Evolutionary conservation across 2,113 vertebrate genomes (phyloP), one percentile per base, ranked within the genome.

Genomic region (Nannobrachium achirus): DNA sequence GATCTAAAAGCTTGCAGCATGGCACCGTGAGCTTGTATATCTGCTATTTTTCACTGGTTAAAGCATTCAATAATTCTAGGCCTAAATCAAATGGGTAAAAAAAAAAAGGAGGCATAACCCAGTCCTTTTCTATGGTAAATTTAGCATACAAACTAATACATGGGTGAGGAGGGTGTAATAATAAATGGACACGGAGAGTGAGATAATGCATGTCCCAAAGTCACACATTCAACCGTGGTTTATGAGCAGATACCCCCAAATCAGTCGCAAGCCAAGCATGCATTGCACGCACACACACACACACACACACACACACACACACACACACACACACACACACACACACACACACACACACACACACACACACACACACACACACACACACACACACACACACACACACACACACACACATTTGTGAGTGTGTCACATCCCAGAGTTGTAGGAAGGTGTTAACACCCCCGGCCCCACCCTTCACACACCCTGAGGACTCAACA

Each of bases 151-250:
- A 9, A 16, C 20, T 38, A 14, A 33, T 11, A 56, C 10, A 50
- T 10, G 19, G 10, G 9, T 25, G 16, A 19, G 13, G 7, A 11
- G 1, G 10, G 15, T 50, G 10, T 18, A 25, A 55, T 55, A 55
- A 56, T 39, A 8, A 5, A 39, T 38, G 13, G 10, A 45, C 2
- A 56, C 8, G 10, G 39, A 56, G 25, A 6, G n/a, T 81, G 78
- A 82, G 52, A 63, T 7, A n/a, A 66, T 58, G 68, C 14, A 13
- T 82, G 69, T 81, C 74, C 50, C 53, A 40, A 45, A 63, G 60
- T 76, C 74, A 81, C 50, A 57, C 57, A 33, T 15, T 72, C 57
- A 76, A 40, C 38, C 15, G 14, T 20, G 38, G 62, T 46, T 55
- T 67, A 48, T 16, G 33, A 69, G 39, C 7, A 16, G 39, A 16